Conservation (phyloP, 53 echinoderm and acorn worm species). For the Apostichopus leukothele region DNA sequence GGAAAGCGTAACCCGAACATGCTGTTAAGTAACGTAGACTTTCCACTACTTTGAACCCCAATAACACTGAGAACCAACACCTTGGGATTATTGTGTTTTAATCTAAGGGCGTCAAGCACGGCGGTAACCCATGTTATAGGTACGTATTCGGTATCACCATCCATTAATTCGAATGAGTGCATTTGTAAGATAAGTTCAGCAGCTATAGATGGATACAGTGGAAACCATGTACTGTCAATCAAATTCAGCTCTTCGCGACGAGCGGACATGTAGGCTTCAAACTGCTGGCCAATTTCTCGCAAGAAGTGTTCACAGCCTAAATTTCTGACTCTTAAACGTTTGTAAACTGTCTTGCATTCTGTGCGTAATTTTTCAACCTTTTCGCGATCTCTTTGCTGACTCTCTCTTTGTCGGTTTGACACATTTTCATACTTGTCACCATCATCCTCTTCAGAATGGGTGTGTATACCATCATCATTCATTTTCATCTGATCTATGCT, state of each 20-base stretch:
- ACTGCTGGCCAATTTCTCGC: background rate
- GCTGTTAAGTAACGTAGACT: constrained; percentile 59
- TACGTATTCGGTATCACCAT: constrained; percentile 54
- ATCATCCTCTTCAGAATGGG: too few relatives aligned
- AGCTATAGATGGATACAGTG: background rate
- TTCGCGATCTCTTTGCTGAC: background rate
- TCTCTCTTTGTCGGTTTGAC: background rate
- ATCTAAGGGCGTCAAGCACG: constrained; percentile 35
- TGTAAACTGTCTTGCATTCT: background rate
- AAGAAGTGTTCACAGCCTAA: constrained; percentile 22
- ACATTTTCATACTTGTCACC: background rate
- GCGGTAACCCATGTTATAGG: constrained; percentile 53
- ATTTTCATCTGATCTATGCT: background rate
- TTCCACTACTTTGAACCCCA: constrained; percentile 65
- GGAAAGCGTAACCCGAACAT: too few relatives aligned
- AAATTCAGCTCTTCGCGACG: background rate
- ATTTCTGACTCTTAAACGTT: background rate
- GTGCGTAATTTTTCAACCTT: background rate
- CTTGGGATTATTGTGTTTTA: constrained; percentile 28
- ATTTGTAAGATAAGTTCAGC: background rate
- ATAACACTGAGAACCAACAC: constrained; percentile 49
- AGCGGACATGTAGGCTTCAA: background rate
- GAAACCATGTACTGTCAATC: background rate
- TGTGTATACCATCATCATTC: background rate
- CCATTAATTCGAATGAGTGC: background rate